These are phyloP conservation scores for Acleris cristana DNA, from an alignment of 2,888 invertebrate genomes.

Conservation along the genomic window DNA sequence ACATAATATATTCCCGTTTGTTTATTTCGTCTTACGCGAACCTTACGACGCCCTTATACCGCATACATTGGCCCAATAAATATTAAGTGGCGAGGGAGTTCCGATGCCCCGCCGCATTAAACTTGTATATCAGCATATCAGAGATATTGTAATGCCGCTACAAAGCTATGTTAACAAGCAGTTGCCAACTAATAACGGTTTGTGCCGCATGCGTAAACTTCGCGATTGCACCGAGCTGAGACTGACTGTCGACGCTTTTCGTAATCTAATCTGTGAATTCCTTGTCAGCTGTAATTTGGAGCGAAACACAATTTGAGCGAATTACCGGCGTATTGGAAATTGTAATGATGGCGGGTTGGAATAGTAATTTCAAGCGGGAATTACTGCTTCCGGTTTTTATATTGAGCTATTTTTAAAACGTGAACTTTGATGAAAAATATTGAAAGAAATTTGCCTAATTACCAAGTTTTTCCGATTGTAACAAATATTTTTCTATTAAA, in stretches of 20 bases:
- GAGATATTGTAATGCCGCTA: constrained; percentile 67
- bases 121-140: constrained; percentile 61
- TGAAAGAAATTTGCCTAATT: too few species aligned
- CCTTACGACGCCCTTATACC: constrained; percentile 15
- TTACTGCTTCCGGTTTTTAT: too few species aligned
- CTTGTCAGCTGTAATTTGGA: constrained; percentile 28
- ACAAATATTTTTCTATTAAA: too few species aligned
- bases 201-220: constrained; percentile 75
- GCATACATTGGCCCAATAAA: constrained; percentile 33
- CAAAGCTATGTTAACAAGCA: constrained; percentile 67
- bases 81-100: constrained; percentile 35
- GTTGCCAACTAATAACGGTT: constrained; percentile 68
- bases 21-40: constrained; percentile 15
- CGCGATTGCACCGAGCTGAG: constrained; percentile 43
- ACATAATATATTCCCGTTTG: constrained; percentile 4
- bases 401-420: too few species aligned
- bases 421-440: too few species aligned
- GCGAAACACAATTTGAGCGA: constrained; percentile 21
- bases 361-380: too few species aligned
- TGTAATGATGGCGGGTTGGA: neutral
- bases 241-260: constrained; percentile 31
- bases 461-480: too few species aligned
- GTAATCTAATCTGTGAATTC: constrained; percentile 31
- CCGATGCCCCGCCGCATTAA: constrained; percentile 36
- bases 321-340: constrained; percentile 23